Conservation (phyloP, 92 coral and sea anemone species). For the Desmophyllum pertusum region DNA sequence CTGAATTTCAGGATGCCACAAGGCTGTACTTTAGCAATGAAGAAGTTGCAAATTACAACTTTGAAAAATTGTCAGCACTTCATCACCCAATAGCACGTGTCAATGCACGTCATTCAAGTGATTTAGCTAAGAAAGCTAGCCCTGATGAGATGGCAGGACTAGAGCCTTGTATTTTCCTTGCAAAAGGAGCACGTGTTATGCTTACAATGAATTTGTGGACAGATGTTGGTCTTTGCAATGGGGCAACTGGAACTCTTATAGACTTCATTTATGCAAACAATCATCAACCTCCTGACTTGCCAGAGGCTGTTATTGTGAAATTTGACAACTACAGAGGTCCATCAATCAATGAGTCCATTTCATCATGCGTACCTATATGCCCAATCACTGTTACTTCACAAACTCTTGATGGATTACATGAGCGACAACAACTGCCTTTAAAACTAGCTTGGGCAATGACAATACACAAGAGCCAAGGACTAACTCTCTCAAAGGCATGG, state of each 20-base stretch:
- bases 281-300: constrained; percentile 64
- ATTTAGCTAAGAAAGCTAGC: constrained; percentile 49
- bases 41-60: constrained; percentile 59
- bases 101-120: constrained; percentile 54
- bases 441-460: constrained; percentile 76
- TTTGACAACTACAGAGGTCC: constrained; percentile 60
- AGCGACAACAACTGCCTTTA: constrained; percentile 66
- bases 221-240: constrained; percentile 38
- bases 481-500: constrained; percentile 73
- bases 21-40: constrained; percentile 53
- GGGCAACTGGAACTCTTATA: constrained; percentile 21
- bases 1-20: constrained; percentile 51
- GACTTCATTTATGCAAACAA: constrained; percentile 39
- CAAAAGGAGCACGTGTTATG: constrained; percentile 48
- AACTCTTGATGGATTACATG: constrained; percentile 50
- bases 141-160: constrained; percentile 57
- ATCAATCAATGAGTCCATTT: constrained; percentile 12
- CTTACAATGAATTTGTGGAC: constrained; percentile 50
- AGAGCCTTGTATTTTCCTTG: constrained; percentile 46
- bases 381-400: constrained; percentile 54
- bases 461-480: constrained; percentile 60
- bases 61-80: constrained; percentile 40
- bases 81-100: constrained; percentile 51
- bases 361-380: constrained; percentile 62
- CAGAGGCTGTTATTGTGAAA: constrained; percentile 52